Percentiles rank a stretch among this genome's conserved stretches.
Conservation (phyloP, 2,113 vertebrate genomes). For the Prolemur simus region DNA sequence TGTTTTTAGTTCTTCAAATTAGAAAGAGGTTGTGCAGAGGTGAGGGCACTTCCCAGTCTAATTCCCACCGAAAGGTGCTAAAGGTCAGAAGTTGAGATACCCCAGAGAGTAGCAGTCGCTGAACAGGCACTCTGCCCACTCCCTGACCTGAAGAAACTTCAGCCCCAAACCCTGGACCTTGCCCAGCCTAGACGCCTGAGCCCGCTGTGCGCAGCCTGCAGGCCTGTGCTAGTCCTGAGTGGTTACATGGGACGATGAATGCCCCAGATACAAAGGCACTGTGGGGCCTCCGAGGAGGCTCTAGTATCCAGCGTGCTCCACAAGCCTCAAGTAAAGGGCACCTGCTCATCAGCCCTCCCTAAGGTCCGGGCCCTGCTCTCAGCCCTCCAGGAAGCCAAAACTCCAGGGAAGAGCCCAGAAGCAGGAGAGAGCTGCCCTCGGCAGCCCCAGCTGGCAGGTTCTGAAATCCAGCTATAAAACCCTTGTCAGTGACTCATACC, state of each 20-base stretch:
- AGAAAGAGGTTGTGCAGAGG: not conserved
- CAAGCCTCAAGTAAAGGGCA: not conserved
- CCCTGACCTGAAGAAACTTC: not conserved
- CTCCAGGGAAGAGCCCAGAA: not conserved
- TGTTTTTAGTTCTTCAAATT: not conserved
- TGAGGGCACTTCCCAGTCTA: not conserved
- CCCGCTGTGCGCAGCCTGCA: not conserved
- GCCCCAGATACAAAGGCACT: not conserved
- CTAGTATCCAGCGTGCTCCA: too few relatives aligned
- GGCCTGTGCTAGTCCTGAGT: accelerated
- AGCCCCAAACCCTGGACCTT: not conserved
- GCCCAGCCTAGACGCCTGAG: not conserved
- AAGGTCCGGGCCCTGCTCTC: too few relatives aligned
- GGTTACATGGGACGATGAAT: not conserved
- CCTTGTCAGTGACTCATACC: not conserved
- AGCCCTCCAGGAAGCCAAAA: not conserved
- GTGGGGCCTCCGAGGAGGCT: not conserved
- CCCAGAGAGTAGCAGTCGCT: not conserved
- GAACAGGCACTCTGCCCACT: too few relatives aligned
- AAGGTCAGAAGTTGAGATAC: not conserved
- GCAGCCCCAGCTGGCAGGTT: too few relatives aligned
- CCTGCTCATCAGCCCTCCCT: too few relatives aligned
- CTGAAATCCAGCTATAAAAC: not conserved
- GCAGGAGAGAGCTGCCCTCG: not conserved
- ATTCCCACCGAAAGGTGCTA: not conserved